Conservation (phyloP, 2,113 vertebrate genomes). For the Lycaon pictus region DNA sequence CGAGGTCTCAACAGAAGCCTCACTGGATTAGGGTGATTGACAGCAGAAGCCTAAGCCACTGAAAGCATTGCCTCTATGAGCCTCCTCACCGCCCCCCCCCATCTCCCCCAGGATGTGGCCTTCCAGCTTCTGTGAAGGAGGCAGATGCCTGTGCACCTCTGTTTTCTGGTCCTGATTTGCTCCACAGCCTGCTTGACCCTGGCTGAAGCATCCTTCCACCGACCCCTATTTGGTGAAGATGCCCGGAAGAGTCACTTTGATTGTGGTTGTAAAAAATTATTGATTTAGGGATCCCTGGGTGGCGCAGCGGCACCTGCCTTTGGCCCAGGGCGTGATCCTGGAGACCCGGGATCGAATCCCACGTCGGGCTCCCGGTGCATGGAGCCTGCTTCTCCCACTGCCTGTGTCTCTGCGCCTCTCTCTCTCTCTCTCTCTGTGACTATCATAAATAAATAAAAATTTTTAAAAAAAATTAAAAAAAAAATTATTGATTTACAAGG, state of each 20-base stretch:
- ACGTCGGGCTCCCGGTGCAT: too few relatives aligned
- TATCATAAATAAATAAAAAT: too few relatives aligned
- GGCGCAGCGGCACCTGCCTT: too few relatives aligned
- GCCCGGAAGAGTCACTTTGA: neutral
- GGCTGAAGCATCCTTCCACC: neutral
- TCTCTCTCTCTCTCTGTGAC: too few relatives aligned
- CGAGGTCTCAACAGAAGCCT: neutral
- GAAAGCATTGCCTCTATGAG: neutral
- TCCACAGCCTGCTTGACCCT: neutral
- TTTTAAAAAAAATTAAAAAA: too few relatives aligned
- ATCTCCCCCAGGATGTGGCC: neutral
- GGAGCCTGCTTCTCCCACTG: too few relatives aligned
- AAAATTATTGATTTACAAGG: neutral
- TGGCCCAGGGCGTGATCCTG: too few relatives aligned
- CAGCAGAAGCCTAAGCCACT: neutral
- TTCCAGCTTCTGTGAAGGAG: neutral
- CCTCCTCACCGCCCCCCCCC: accelerated
- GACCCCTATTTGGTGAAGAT: neutral
- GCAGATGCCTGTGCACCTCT: neutral
- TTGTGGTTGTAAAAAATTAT: neutral
- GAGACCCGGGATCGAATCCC: too few relatives aligned
- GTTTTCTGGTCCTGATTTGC: neutral
- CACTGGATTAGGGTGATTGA: neutral
- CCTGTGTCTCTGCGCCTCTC: too few relatives aligned
- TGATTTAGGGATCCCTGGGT: too few relatives aligned